Evolutionary conservation across 2,888 invertebrate species (phyloP).

Genomic region (Yponomeuta plumbellus): DNA sequence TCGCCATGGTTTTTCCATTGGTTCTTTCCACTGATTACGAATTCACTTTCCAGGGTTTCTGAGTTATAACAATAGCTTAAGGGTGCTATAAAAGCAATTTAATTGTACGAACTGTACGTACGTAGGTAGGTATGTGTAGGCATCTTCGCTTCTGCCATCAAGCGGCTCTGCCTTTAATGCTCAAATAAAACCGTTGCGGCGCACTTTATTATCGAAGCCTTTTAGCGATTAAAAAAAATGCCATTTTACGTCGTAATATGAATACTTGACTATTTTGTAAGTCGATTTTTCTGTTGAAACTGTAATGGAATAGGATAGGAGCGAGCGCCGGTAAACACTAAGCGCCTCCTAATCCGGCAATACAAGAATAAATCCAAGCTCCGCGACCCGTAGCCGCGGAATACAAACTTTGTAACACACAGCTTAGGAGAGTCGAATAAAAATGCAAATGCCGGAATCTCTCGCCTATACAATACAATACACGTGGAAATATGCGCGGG

Average conservation of each 20-base stretch:
- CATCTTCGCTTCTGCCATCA: background rate
- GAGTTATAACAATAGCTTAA: background rate
- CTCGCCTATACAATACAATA: slow-evolving; percentile 1
- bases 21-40: background rate
- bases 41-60: background rate
- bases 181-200: slow-evolving; percentile 25
- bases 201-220: slow-evolving; percentile 25
- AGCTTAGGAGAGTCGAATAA: slow-evolving; percentile 31
- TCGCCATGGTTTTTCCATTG: background rate
- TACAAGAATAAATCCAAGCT: slow-evolving; percentile 38
- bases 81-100: background rate
- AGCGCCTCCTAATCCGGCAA: slow-evolving; percentile 43
- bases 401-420: slow-evolving; percentile 35
- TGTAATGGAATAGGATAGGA: slow-evolving; percentile 21
- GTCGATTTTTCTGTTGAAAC: background rate
- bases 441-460: slow-evolving; percentile 28
- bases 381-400: slow-evolving; percentile 29
- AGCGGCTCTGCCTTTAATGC: slow-evolving; percentile 17
- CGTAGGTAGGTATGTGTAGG: background rate
- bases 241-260: background rate
- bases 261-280: background rate
- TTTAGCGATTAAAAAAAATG: background rate
- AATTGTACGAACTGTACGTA: background rate
- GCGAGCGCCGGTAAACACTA: slow-evolving; percentile 41
- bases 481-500: background rate